These are phyloP conservation scores for Cabera pusaria DNA, from an alignment of 2,888 invertebrate species.

Conservation along the genomic window DNA sequence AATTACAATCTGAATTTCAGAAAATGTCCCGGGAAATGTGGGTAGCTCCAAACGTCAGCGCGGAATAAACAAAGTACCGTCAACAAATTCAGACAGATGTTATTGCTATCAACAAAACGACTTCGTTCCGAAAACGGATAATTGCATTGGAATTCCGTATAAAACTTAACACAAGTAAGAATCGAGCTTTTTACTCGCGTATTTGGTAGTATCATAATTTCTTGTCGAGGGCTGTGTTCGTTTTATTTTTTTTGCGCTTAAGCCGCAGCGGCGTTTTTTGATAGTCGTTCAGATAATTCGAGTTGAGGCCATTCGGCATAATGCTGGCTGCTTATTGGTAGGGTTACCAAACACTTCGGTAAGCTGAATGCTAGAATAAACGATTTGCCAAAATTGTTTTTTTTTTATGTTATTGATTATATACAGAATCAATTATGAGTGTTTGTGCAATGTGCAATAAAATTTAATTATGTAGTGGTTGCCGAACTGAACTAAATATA, in stretches of 20 bases:
- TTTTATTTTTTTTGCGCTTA: conserved; percentile 47
- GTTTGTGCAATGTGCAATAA: too few species aligned
- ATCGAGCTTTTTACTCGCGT: conserved; percentile 67
- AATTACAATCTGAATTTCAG: too few species aligned
- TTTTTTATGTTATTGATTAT: too few species aligned
- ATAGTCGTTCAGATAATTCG: conserved; percentile 65
- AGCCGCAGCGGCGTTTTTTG: conserved; percentile 60
- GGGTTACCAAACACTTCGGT: too few species aligned
- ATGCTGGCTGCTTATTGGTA: conserved; percentile 41
- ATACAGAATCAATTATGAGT: too few species aligned
- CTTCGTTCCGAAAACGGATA: conserved; percentile 44
- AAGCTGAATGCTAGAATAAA: too few species aligned
- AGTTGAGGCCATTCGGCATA: conserved; percentile 57
- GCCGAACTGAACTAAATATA: too few species aligned
- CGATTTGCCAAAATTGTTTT: too few species aligned
- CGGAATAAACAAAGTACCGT: too few species aligned
- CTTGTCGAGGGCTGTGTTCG: conserved; percentile 55
- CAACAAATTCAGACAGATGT: conserved; percentile 37
- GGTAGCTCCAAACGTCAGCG: too few species aligned
- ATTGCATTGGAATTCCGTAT: conserved; percentile 50
- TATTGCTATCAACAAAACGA: conserved; percentile 42
- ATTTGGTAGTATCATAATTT: conserved; percentile 80
- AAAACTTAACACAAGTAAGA: conserved; percentile 46
- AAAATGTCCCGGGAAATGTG: too few species aligned
- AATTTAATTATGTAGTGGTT: too few species aligned